phyloP scores from a whole-genome alignment of 1,140 invertebrate genomes.

The Drosophila subobscura region DNA sequence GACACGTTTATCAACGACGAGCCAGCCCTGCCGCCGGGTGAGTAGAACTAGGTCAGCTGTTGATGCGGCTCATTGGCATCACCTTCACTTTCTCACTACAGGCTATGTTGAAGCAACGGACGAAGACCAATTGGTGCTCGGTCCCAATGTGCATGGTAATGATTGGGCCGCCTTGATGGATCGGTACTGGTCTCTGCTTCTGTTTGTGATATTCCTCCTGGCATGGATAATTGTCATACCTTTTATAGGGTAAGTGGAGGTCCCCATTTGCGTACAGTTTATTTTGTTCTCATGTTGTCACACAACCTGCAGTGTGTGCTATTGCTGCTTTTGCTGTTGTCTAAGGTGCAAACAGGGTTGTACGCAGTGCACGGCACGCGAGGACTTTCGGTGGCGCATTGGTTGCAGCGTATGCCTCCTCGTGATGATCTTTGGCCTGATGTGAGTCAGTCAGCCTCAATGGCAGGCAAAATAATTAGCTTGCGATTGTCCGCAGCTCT shows the following conservation, averaged over 20 bases:
- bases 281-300: constrained; percentile 24
- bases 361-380: constrained; percentile 90
- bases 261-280: too few relatives aligned
- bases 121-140: constrained; percentile 50
- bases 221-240: constrained; percentile 87
- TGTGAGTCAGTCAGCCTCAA: constrained; percentile 86
- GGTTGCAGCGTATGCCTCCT: constrained; percentile 90
- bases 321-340: constrained; percentile 94
- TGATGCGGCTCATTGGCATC: not conserved
- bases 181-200: constrained; percentile 86
- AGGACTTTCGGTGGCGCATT: constrained; percentile 90
- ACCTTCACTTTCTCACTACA: constrained; percentile 2
- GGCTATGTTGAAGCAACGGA: constrained; percentile 61
- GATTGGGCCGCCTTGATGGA: constrained; percentile 84
- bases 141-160: constrained; percentile 80
- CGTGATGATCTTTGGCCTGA: constrained; percentile 88
- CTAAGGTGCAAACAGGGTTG: constrained; percentile 90
- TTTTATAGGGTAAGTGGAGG: constrained; percentile 85
- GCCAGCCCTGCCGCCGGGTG: constrained; percentile 45
- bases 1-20: constrained; percentile 16
- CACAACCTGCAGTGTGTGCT: constrained; percentile 85
- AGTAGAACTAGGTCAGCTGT: not conserved
- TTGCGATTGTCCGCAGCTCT: constrained; percentile 77
- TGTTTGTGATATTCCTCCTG: constrained; percentile 85
- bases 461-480: constrained; percentile 7